phyloP scores from a whole-genome alignment of 2,888 invertebrate genomes.

The Nomada flava region DNA sequence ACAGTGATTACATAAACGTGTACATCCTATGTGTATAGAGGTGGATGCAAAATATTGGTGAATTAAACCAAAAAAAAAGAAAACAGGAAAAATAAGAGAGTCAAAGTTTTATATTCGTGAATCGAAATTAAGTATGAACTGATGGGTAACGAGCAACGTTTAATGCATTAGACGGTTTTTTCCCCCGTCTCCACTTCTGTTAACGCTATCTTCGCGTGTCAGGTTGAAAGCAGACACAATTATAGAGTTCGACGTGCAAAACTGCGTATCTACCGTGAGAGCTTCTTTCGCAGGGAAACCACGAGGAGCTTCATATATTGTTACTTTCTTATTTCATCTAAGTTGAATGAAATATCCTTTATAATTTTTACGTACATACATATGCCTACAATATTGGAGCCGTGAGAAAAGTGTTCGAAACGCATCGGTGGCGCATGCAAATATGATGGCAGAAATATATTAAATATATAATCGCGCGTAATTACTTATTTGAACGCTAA shows the following conservation, averaged over 20 bases:
- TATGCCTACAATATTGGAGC: no score
- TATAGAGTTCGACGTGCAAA: neutral
- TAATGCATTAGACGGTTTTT: neutral
- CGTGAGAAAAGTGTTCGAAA: no score
- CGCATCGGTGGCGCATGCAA: no score
- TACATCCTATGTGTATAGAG: neutral
- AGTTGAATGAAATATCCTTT: no score
- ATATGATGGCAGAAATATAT: no score
- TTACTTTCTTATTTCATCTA: neutral
- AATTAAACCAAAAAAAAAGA: neutral
- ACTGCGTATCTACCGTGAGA: neutral
- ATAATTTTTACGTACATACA: no score
- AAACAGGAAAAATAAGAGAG: neutral
- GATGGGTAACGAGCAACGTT: neutral
- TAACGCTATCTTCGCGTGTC: neutral
- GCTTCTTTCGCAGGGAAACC: neutral
- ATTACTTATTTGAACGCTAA: no score
- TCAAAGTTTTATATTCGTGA: neutral
- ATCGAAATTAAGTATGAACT: neutral
- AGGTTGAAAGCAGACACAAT: neutral
- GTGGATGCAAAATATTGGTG: neutral
- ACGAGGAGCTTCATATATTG: neutral
- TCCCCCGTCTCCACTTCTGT: no score
- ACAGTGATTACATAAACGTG: constrained; percentile 18
- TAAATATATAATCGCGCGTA: no score